Conservation (phyloP, 2,113 vertebrate species). For the Aptenodytes patagonicus region DNA sequence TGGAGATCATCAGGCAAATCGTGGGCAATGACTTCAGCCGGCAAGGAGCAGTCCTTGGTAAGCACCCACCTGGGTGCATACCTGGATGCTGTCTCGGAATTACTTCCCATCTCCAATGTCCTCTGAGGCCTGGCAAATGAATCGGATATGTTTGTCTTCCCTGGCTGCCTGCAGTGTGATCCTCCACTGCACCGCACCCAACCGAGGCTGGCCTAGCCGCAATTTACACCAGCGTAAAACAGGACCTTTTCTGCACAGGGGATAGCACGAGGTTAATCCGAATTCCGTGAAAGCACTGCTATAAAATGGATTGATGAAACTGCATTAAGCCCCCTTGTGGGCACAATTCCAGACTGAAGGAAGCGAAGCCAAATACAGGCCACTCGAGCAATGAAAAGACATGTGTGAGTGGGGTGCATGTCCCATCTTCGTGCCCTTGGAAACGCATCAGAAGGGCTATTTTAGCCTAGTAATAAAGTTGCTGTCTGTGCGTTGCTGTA, state of each 20-base stretch:
- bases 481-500: neutral
- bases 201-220: neutral
- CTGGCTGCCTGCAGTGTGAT: neutral
- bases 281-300: neutral
- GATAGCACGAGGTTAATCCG: neutral
- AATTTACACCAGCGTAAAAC: neutral
- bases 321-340: neutral
- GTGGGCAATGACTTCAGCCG: neutral
- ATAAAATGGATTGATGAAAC: neutral
- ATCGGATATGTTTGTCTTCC: neutral
- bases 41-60: neutral
- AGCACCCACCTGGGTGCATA: neutral
- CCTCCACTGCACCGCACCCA: fast-evolving
- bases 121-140: neutral
- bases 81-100: neutral
- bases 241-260: neutral
- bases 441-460: neutral
- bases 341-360: neutral
- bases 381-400: neutral
- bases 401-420: neutral
- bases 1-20: neutral
- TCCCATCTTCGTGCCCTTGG: neutral
- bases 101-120: fast-evolving
- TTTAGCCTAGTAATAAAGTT: neutral
- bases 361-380: neutral